Evolutionary conservation across 2,888 invertebrate genomes (phyloP), one percentile per base, ranked within the genome.

Genomic region (Oscheius myriophilus): DNA sequence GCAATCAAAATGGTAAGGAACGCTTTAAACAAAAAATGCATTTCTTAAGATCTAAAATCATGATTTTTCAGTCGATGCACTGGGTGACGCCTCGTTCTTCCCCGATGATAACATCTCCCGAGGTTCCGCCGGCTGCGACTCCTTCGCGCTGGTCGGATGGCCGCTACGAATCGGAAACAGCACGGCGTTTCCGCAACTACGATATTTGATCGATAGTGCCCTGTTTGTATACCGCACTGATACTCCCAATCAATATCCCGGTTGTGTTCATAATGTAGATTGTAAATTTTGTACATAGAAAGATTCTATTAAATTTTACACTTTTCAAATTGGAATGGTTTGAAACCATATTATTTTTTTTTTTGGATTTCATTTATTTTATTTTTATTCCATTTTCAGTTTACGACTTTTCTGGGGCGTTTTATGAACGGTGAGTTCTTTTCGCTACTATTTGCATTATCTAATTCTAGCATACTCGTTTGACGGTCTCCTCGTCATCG

Each of bases 401-500:
- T 43, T 45, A 4, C 2, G n/a, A 41, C 42, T 43, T 41, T n/a
- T 58, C 21, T 41, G 58, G 25, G 23, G 61, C 49, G 51, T 39
- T 62, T 51, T 54, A 71, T 71, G 71, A 71, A 71, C 71, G 71
- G 71, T 71, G n/a, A 68, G 64, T 51, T 25, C 16, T 45, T 14
- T 26, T 63, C 53, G 9, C 25, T 25, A 11, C 26, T 3, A 18
- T 43, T 23, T 53, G 51, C 18, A 9, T 14, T 51, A n/a, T 25
- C 33, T 6, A 9, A 25, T 69, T 72, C 49, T 49, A 79, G 81
- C 73, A 33, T 84, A 84, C 70, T 82, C 83, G 7, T 87, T 89
- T 81, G 88, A 89, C 80, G 89, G 89, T n/a, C 79, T 88, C 69
- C 67, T 88, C 49, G 86, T 88, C n/a, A 87, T 88, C 70, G 84